Percentiles rank a stretch among this genome's conserved stretches.
Conservation (phyloP, 2,888 invertebrate species). For the Lumbricus terrestris region DNA sequence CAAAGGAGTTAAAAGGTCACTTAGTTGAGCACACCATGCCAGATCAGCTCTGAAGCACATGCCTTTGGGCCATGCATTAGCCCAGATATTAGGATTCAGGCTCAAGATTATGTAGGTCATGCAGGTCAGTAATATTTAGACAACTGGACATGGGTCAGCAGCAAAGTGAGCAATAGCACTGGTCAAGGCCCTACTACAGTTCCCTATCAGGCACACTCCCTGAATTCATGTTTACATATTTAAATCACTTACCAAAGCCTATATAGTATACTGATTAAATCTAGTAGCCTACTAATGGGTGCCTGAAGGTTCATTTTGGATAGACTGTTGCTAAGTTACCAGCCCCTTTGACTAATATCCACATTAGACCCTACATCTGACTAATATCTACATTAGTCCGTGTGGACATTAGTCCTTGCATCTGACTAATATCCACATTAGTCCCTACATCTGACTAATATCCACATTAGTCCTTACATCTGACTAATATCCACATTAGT, state of each 20-base stretch:
- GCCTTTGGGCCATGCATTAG: neutral
- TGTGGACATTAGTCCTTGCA: no score
- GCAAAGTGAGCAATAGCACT: neutral
- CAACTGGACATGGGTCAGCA: neutral
- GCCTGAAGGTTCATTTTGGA: neutral
- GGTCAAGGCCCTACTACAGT: neutral
- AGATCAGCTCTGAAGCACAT: neutral
- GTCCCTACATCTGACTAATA: no score
- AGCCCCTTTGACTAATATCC: neutral
- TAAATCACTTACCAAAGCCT: slow-evolving; percentile 3
- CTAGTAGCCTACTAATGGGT: slow-evolving; percentile 3
- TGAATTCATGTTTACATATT: neutral
- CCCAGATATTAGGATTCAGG: neutral
- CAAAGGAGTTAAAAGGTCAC: slow-evolving; percentile 3
- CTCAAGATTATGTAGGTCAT: neutral
- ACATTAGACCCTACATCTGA: neutral
- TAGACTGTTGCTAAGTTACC: neutral
- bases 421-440: no score
- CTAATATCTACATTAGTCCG: no score
- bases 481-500: no score
- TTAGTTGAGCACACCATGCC: neutral
- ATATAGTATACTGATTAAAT: neutral
- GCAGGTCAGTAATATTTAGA: neutral
- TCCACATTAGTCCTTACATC: no score
- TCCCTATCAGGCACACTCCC: neutral